Percentiles rank a stretch among this genome's conserved stretches.
Evolutionary conservation across 30 jellyfish, hydroid and myxozoan genomes (phyloP).

Genomic region (Calvadosia cruxmelitensis): DNA sequence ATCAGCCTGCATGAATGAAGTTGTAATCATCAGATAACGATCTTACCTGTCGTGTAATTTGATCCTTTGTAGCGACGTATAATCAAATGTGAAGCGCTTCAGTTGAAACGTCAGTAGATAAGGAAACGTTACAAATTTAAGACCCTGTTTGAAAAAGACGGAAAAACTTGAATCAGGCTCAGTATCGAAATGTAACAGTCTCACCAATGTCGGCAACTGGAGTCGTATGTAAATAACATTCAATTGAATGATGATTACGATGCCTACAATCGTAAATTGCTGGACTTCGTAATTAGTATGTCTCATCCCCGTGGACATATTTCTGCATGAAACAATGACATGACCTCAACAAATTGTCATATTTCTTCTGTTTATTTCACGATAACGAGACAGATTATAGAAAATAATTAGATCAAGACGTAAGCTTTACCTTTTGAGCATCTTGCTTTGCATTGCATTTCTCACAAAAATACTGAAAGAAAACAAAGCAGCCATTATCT

Average conservation of each 20-base stretch:
- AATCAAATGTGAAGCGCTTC: constrained; percentile 79
- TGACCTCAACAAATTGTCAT: no score
- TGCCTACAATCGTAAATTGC: no score
- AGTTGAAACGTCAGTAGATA: constrained; percentile 73
- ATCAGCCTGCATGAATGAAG: no score
- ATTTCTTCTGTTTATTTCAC: no score
- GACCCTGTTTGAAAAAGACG: constrained; percentile 41
- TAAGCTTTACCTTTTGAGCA: constrained; percentile 74
- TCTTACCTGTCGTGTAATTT: constrained; percentile 78
- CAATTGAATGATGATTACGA: no score
- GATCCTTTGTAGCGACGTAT: constrained; percentile 62
- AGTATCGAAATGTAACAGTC: no score
- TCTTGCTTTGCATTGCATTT: constrained; percentile 82
- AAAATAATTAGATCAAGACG: neutral
- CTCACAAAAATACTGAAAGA: constrained; percentile 67
- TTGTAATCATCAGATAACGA: no score
- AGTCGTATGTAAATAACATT: no score
- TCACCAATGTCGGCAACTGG: no score
- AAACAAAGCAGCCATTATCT: constrained; percentile 6
- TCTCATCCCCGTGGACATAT: neutral
- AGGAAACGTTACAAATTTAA: constrained; percentile 68
- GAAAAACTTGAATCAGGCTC: no score
- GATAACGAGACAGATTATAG: no score
- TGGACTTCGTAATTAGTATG: neutral
- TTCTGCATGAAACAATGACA: no score